Conservation (phyloP, 2,113 vertebrate species). For the Cyprinodon variegatus region DNA sequence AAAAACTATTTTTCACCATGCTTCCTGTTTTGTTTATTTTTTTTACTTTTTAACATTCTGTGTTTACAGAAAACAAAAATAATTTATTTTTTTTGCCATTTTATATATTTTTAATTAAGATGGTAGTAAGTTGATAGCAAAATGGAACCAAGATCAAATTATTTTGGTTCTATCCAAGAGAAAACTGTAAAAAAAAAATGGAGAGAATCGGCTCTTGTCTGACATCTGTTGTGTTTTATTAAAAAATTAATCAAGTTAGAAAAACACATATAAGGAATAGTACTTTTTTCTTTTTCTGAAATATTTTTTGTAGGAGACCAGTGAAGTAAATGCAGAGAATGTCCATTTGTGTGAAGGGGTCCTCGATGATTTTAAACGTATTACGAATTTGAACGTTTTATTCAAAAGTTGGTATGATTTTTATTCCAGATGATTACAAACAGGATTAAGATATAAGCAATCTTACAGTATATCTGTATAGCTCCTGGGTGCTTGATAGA, state of each 20-base stretch:
- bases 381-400: constrained; percentile 3
- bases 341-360: neutral
- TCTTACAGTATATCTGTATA: constrained; percentile 13
- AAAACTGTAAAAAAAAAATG: no score
- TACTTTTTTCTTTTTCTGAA: neutral
- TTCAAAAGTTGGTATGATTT: neutral
- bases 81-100: neutral
- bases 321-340: neutral
- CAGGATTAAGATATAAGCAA: neutral
- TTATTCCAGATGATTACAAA: neutral
- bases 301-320: neutral
- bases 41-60: no score
- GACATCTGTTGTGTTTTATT: no score
- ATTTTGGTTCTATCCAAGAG: no score
- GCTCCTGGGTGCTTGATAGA: constrained; percentile 36
- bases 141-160: no score
- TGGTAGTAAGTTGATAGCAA: no score
- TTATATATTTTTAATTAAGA: no score
- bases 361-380: neutral
- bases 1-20: no score
- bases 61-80: neutral
- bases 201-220: no score
- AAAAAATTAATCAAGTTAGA: no score
- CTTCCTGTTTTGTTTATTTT: no score
- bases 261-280: neutral